Evolutionary conservation across 2,888 invertebrate genomes (phyloP), one percentile per base, ranked within the genome.

Genomic region (Chromoteleia sp.): DNA sequence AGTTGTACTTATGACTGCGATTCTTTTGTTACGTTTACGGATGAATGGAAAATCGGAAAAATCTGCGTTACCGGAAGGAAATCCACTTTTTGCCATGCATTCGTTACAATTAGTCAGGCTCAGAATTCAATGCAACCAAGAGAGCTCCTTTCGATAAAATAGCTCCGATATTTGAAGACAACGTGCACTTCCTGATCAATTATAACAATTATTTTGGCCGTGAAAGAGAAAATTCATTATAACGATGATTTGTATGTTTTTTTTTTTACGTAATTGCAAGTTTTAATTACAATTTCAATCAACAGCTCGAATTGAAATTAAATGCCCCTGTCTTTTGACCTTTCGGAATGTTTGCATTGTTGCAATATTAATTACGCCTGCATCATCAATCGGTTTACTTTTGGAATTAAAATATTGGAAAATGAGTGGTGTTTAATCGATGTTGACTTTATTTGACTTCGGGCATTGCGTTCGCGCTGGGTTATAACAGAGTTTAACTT

Each of bases 21-120:
- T 78, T 71, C 61, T 63, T 78, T 78, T 68, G 76, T 70, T 77
- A 63, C 19, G 68, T 54, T 70, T 39, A 77, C 29, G 76, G 61
- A 45, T 70, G 68, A 70, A 77, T 70, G 61, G 21, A 36, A 77
- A 63, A 77, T 61, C 52, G 48, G 68, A 56, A 77, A 74, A 70
- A 61, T 77, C 4, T 19, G 17, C 63, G n/a, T 17, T 39, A 14
- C 54, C 33, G 45, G 52, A 61, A 68, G 54, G 63, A 77, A 70
- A 61, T 36, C n/a, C n/a, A 25, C 19, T 48, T 67, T 65, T 65
- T 52, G 41, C 43, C 10, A 14, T 7, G 17, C 45, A 43, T 6
- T 15, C 6, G 15, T 54, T 12, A 54, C 33, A 59, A 50, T 50
- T 76, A 54, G 67, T 50, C 41, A 43, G 30, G 19, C 12, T 6